phyloP scores from a whole-genome alignment of 2,797 vertebrate species.

The Pangasius mekongensis region DNA sequence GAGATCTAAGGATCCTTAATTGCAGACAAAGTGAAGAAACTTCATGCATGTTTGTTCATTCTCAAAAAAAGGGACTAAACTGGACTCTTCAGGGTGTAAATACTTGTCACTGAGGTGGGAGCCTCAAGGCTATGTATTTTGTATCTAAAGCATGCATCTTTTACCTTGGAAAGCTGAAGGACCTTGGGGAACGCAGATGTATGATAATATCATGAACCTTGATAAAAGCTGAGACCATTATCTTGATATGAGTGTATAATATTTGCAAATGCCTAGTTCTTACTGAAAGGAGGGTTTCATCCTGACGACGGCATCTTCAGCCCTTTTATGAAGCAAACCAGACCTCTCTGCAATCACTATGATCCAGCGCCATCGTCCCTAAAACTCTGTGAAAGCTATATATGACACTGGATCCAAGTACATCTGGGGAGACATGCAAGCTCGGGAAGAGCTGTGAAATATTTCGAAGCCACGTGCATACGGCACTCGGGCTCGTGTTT shows the following conservation, averaged over 20 bases:
- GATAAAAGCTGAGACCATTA: neutral
- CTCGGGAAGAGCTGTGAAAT: constrained; percentile 36
- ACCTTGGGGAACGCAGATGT: neutral
- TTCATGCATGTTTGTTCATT: neutral
- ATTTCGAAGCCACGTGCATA: constrained; percentile 17
- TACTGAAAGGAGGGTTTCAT: neutral
- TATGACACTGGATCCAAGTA: constrained; percentile 33
- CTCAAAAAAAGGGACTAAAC: neutral
- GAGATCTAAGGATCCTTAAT: neutral
- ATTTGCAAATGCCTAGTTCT: neutral
- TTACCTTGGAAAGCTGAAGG: neutral
- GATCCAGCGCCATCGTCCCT: constrained; percentile 20
- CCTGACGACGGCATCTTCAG: neutral
- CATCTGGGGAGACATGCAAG: constrained; percentile 34
- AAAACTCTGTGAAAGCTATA: neutral
- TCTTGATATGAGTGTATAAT: neutral
- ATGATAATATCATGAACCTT: neutral
- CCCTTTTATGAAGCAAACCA: neutral
- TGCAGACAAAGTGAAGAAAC: neutral
- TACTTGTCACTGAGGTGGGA: neutral
- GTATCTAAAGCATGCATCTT: neutral
- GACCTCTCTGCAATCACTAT: neutral
- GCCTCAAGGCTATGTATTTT: neutral
- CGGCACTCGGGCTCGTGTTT: constrained; percentile 43
- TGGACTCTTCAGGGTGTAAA: neutral